Evolutionary conservation across 2,888 invertebrate genomes (phyloP).

Genomic region (Antheraea yamamai): DNA sequence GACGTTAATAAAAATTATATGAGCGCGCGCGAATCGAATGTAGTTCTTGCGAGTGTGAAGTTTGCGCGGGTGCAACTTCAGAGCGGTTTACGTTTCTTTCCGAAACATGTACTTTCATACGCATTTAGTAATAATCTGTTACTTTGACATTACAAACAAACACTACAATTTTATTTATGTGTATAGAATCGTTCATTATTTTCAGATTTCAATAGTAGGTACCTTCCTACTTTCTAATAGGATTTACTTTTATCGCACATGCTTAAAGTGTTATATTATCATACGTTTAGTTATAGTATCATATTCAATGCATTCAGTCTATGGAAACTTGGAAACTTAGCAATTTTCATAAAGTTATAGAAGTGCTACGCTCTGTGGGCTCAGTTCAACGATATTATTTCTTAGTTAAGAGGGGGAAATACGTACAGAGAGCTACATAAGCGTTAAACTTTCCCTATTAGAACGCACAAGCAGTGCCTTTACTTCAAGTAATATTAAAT

Average conservation of each 20-base stretch:
- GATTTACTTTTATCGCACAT: background rate
- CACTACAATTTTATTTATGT: too few species aligned
- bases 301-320: background rate
- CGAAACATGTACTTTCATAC: too few species aligned
- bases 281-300: background rate
- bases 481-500: background rate
- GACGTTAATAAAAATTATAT: too few species aligned
- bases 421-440: background rate
- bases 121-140: too few species aligned
- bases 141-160: too few species aligned
- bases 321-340: background rate
- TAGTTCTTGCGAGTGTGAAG: too few species aligned
- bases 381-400: background rate
- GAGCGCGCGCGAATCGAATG: too few species aligned
- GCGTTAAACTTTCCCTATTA: slow-evolving; percentile 8
- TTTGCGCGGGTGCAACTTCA: too few species aligned
- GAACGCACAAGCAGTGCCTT: background rate
- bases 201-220: too few species aligned
- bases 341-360: slow-evolving; percentile 1
- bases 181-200: too few species aligned
- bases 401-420: slow-evolving; percentile 2
- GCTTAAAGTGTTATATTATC: background rate
- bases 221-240: background rate
- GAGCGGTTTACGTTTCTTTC: too few species aligned
- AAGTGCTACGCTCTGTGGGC: background rate